phyloP scores from a whole-genome alignment of 2,797 vertebrate species.

The Tragelaphus eurycerus region DNA sequence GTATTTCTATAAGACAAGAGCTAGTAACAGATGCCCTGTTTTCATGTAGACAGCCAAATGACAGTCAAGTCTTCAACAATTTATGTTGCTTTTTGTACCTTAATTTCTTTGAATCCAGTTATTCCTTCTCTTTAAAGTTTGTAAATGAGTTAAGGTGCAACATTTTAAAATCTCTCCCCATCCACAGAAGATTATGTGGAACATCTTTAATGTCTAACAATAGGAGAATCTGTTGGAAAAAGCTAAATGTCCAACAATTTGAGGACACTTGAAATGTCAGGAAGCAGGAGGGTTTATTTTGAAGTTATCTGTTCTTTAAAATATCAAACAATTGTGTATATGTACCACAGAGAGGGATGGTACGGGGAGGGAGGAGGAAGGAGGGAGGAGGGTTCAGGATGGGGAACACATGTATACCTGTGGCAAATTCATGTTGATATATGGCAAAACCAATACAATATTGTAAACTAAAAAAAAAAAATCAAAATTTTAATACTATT shows the following conservation, averaged over 20 bases:
- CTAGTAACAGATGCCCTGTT: not conserved
- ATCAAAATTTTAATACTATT: not conserved
- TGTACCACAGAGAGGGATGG: too few species aligned
- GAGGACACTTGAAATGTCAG: not conserved
- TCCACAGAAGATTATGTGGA: not conserved
- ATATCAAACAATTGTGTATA: not conserved
- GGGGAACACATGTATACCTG: too few species aligned
- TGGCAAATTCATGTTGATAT: too few species aligned
- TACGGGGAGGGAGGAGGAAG: too few species aligned
- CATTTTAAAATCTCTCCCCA: not conserved
- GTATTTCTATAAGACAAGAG: not conserved
- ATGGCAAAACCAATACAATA: too few species aligned
- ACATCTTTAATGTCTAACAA: not conserved
- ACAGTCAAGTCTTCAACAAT: too few species aligned
- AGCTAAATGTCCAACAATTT: not conserved
- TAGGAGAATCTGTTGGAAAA: not conserved
- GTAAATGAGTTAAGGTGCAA: not conserved
- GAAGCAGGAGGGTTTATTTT: not conserved
- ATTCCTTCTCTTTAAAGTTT: not conserved
- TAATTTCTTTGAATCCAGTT: not conserved
- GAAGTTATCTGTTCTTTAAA: not conserved
- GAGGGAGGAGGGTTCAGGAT: too few species aligned
- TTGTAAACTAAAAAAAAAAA: not conserved
- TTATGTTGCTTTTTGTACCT: not conserved
- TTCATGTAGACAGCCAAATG: not conserved